Evolutionary conservation across 23 tunicate genomes (phyloP).

Genomic region (Halocynthia aurantium): DNA sequence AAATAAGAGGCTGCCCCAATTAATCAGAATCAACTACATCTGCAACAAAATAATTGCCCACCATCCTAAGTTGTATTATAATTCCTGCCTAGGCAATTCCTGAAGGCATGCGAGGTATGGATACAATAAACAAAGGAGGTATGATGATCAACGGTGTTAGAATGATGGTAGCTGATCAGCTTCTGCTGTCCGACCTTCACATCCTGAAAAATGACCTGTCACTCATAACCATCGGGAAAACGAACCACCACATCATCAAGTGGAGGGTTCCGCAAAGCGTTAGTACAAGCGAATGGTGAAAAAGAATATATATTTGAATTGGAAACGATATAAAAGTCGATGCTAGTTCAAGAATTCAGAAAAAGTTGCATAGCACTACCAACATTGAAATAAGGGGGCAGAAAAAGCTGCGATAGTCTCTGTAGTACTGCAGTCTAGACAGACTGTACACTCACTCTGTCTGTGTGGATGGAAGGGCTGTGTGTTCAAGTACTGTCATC

Average conservation of each 20-base stretch:
- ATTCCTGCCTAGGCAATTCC: conserved; percentile 31
- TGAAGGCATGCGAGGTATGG: conserved; percentile 32
- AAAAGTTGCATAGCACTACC: too few relatives aligned
- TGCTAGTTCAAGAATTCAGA: neutral
- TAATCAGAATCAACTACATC: too few relatives aligned
- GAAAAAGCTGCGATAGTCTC: too few relatives aligned
- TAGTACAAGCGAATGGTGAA: neutral
- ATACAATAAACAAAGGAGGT: conserved; percentile 47
- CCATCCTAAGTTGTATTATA: too few relatives aligned
- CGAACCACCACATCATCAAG: conserved; percentile 38
- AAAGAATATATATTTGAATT: neutral
- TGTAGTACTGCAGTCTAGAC: too few relatives aligned
- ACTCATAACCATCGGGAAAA: conserved; percentile 56
- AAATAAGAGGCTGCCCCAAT: too few relatives aligned
- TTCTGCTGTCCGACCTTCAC: conserved; percentile 55
- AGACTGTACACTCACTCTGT: too few relatives aligned
- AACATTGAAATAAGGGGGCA: too few relatives aligned
- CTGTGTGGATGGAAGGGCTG: too few relatives aligned
- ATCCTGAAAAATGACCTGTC: conserved; percentile 74
- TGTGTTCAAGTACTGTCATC: conserved; percentile 11
- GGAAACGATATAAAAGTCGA: neutral
- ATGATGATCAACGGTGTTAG: conserved; percentile 48
- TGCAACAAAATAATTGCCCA: too few relatives aligned
- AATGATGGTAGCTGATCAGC: conserved; percentile 28
- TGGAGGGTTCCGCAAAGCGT: conserved; percentile 56